phyloP scores from a whole-genome alignment of 2,797 vertebrate species.

The Pachyuromys duprasi region DNA sequence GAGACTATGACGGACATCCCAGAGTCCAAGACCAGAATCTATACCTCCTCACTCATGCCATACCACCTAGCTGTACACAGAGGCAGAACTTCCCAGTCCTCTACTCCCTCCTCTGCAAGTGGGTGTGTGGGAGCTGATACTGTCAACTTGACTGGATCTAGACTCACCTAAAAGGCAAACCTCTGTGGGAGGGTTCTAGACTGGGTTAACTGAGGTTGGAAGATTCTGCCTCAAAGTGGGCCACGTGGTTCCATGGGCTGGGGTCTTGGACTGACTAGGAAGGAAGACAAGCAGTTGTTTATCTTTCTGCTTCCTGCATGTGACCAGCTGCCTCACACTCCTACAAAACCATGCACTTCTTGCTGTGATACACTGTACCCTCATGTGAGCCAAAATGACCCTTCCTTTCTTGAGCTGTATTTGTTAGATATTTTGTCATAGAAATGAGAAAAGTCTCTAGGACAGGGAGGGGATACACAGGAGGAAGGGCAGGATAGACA shows the following conservation, averaged over 20 bases:
- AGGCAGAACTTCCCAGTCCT: not conserved
- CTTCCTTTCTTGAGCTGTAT: not conserved
- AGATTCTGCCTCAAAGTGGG: not conserved
- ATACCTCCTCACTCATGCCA: not conserved
- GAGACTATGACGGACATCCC: not conserved
- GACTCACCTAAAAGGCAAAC: not conserved
- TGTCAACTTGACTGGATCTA: not conserved
- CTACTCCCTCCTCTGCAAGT: not conserved
- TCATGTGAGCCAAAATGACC: not conserved
- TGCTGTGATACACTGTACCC: not conserved
- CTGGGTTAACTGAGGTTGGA: not conserved
- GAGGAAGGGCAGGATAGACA: not conserved
- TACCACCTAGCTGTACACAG: not conserved
- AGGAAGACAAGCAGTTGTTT: not conserved
- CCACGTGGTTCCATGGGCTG: not conserved
- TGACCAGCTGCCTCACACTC: not conserved
- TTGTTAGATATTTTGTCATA: not conserved
- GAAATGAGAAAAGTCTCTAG: not conserved
- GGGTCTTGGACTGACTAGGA: not conserved
- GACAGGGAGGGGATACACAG: not conserved
- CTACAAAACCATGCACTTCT: rapidly evolving
- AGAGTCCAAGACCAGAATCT: not conserved
- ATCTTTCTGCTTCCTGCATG: not conserved
- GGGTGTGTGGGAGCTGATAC: not conserved
- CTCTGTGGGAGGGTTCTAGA: not conserved